Percentiles rank a stretch among this genome's conserved stretches.
Evolutionary conservation across 2,888 invertebrate species (phyloP).

Genomic region (Steinernema hermaphroditum): DNA sequence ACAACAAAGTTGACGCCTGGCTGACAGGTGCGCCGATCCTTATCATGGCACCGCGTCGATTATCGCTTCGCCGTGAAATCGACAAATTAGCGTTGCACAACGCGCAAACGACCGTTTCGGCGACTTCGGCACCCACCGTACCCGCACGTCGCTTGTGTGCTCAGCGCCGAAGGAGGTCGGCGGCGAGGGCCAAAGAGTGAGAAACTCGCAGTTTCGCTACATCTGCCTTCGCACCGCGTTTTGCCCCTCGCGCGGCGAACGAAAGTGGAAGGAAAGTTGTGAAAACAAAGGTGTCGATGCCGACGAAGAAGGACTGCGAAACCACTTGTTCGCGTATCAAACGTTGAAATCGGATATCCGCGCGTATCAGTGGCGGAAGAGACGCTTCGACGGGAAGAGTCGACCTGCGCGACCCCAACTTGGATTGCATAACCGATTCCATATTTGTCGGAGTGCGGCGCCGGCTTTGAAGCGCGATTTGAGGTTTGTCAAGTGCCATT

Average conservation of each 20-base stretch:
- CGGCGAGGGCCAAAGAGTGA: slow-evolving; percentile 7
- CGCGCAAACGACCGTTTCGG: neutral
- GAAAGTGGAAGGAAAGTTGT: slow-evolving; percentile 6
- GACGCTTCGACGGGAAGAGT: slow-evolving; percentile 11
- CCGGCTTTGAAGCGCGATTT: slow-evolving; percentile 20
- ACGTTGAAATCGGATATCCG: slow-evolving; percentile 13
- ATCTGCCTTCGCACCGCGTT: slow-evolving; percentile 17
- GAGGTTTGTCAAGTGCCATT: slow-evolving; percentile 28
- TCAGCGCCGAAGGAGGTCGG: slow-evolving; percentile 22
- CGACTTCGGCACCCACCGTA: no score
- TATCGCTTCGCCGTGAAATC: slow-evolving; percentile 30
- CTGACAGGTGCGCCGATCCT: slow-evolving; percentile 10
- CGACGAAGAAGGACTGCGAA: neutral
- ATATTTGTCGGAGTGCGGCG: slow-evolving; percentile 28
- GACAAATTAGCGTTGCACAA: slow-evolving; percentile 26
- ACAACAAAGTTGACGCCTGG: slow-evolving; percentile 17
- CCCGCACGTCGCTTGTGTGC: neutral
- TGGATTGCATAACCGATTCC: slow-evolving; percentile 31
- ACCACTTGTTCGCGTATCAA: slow-evolving; percentile 27
- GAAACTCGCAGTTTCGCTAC: slow-evolving; percentile 27
- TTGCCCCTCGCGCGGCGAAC: slow-evolving; percentile 3
- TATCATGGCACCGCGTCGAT: neutral
- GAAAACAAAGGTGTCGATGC: slow-evolving; percentile 13
- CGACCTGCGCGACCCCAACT: slow-evolving; percentile 24
- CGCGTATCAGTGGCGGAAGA: neutral